Conservation (phyloP, 2,113 vertebrate genomes). For the Chitala chitala region DNA sequence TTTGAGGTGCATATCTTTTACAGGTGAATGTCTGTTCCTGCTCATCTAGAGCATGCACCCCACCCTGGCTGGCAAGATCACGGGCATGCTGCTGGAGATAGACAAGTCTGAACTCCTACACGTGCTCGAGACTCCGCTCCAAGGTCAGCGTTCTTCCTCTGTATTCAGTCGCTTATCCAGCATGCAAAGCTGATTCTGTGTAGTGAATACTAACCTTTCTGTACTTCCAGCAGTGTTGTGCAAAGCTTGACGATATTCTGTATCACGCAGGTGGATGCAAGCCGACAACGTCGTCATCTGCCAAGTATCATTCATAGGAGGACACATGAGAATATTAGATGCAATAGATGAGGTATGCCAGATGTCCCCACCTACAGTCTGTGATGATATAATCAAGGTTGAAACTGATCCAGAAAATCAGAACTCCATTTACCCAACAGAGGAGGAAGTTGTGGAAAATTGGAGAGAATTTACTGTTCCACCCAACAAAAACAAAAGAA, state of each 20-base stretch:
- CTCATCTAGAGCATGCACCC: conserved; percentile 98
- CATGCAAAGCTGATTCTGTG: not conserved
- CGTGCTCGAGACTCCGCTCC: conserved; percentile 98
- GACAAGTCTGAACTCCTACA: conserved; percentile 98
- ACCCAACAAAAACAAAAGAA: not conserved
- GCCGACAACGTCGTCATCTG: too few species aligned
- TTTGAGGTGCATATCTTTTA: not conserved
- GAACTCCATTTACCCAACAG: not conserved
- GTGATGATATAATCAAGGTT: not conserved
- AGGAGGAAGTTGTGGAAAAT: not conserved
- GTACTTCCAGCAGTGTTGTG: not conserved
- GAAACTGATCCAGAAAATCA: not conserved
- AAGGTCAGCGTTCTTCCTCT: conserved; percentile 67
- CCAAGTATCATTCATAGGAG: not conserved
- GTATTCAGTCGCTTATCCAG: not conserved
- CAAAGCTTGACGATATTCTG: not conserved
- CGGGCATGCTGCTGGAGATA: conserved; percentile 96
- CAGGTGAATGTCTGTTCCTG: conserved; percentile 94
- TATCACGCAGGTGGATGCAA: conserved; percentile 81
- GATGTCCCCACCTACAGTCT: not conserved
- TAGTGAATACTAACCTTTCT: not conserved
- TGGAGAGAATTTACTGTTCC: not conserved
- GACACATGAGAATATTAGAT: not conserved
- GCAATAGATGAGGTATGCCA: not conserved
- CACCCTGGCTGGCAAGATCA: conserved; percentile 95